A percentile compares a stretch with the other conserved stretches of the same genome.
Evolutionary conservation across 2,888 invertebrate genomes (phyloP).

Genomic region (Diloba caeruleocephala): DNA sequence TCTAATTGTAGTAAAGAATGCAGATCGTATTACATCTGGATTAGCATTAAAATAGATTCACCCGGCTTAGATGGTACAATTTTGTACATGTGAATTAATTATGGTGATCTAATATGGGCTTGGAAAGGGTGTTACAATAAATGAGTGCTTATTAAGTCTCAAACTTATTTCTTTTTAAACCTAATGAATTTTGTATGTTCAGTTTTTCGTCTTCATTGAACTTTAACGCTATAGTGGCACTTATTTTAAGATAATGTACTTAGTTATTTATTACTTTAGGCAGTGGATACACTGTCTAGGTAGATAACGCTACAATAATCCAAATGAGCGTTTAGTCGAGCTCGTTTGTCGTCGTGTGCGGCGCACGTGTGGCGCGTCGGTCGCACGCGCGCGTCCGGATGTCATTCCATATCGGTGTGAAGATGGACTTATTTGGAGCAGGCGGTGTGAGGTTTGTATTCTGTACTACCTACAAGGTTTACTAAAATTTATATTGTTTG

Average conservation of each 20-base stretch:
- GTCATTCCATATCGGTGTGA: conserved; percentile 63
- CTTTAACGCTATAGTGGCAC: not conserved
- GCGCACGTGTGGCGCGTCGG: conserved; percentile 67
- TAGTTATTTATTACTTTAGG: conserved; percentile 51
- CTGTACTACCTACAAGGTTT: conserved; percentile 22
- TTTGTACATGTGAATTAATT: conserved; percentile 82
- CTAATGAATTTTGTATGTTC: too few relatives aligned
- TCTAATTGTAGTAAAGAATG: conserved; percentile 84
- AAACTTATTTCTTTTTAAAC: too few relatives aligned
- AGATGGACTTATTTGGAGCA: conserved; percentile 55
- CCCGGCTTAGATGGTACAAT: conserved; percentile 58
- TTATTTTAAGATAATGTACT: not conserved
- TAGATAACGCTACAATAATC: conserved; percentile 79
- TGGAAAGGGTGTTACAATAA: conserved; percentile 44
- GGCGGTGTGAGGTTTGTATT: conserved; percentile 32
- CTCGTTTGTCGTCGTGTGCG: conserved; percentile 80
- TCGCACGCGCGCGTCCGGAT: conserved; percentile 66
- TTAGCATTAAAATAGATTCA: conserved; percentile 82
- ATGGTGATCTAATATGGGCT: conserved; percentile 70
- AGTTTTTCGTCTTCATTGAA: too few relatives aligned
- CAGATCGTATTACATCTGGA: conserved; percentile 83
- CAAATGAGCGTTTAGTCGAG: conserved; percentile 75
- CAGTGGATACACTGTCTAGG: conserved; percentile 66
- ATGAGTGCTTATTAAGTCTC: conserved; percentile 38
- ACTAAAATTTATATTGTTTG: conserved; percentile 9